Base-by-base conservation (phyloP, 2,113 vertebrate species). In the Rhynchomys soricoides region DNA sequence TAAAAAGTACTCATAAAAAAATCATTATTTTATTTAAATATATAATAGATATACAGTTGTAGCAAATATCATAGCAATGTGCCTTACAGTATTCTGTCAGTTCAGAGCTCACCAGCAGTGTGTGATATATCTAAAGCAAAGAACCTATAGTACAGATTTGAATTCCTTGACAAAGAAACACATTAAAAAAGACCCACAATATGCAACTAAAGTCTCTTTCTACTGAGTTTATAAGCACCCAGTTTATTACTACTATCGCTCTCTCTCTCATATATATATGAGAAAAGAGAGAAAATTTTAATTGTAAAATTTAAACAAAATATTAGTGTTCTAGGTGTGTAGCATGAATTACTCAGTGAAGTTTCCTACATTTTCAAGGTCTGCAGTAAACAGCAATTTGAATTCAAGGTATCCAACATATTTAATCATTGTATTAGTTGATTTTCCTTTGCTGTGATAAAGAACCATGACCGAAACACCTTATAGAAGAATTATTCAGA, bases 1-100 rank as follows among this genome's bases (percentile, higher is more conserved):
- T 98, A 97, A 93, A 93, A 96, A 73, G 19, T 59, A 9, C 19
- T 75, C n/a, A 79, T 52, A 79, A 93, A 52, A 1, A 82, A 89
- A 92, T 78, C 11, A 83, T 86, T 78, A 1, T 82, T 94, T 90
- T 88, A 74, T 91, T 85, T 89, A 86, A 93, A 79, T 62, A 85
- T 83, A 34, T 87, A 82, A 86, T 75, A 64, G 64, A 66, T 2
- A 22, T 24, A 52, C 43, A 43, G 17, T 86, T 91, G 74, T 52
- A 96, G 73, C 8, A 79, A 83, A 26, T 79, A 62, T 26, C 29
- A 34, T 81, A 79, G 62, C 7, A 31, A 57, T 68, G 48, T 64
- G 82, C 2, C 50, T 55, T 92, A 75, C 64, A 85, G 59, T 81
- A 50, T 48, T 62, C 71, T 86, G 37, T 71, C 43, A 95, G 82